These are phyloP conservation scores for Chiloscyllium plagiosum DNA, from an alignment of 2,113 vertebrate genomes.

Conservation along the genomic window DNA sequence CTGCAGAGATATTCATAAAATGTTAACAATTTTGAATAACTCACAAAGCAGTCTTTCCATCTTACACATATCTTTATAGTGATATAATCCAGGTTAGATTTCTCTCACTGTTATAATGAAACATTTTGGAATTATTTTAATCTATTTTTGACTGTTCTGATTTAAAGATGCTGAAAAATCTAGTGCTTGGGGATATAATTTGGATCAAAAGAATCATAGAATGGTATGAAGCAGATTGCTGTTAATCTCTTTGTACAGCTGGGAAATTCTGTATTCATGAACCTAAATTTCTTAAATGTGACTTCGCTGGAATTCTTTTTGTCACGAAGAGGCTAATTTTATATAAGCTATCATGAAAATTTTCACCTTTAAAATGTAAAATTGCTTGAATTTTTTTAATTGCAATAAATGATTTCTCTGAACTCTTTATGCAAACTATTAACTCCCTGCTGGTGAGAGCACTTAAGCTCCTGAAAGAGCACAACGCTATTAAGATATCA, in stretches of 20 bases:
- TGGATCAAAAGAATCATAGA: not conserved
- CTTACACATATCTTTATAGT: not conserved
- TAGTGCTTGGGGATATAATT: slow-evolving; percentile 32
- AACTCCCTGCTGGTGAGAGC: not conserved
- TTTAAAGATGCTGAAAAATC: slow-evolving; percentile 12
- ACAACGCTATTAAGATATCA: not conserved
- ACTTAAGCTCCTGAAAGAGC: not conserved
- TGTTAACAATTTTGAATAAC: not conserved
- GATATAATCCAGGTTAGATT: not conserved
- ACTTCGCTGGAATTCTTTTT: slow-evolving; percentile 5
- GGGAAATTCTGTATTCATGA: slow-evolving; percentile 20
- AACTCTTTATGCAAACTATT: slow-evolving; percentile 4
- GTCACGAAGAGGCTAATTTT: not conserved
- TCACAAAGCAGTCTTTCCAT: not conserved
- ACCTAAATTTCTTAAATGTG: slow-evolving; percentile 18
- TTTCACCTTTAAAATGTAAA: not conserved
- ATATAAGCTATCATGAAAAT: slow-evolving; percentile 14
- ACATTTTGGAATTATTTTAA: slow-evolving; percentile 25
- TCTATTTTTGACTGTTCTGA: slow-evolving; percentile 11
- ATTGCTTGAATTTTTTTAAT: not conserved
- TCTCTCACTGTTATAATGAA: not conserved
- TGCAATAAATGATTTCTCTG: not conserved
- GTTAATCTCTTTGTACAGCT: not conserved
- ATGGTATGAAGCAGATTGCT: not conserved
- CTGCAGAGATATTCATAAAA: not conserved